Base-by-base conservation (phyloP, 2,888 invertebrate genomes). In the Monochamus alternatus region DNA sequence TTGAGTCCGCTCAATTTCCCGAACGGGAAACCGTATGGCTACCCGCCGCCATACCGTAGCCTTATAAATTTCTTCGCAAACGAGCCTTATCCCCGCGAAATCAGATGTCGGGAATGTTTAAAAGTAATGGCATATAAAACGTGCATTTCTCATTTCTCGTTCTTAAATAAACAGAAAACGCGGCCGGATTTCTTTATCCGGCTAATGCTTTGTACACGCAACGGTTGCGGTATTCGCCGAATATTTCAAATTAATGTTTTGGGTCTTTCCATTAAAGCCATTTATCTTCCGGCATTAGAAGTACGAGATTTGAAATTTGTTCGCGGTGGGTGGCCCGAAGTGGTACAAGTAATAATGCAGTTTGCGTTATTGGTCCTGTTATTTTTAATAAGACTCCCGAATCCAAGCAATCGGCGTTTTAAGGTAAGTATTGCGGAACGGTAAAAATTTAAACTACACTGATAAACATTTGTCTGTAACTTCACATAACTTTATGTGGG, bases 91-190 rank as follows among this genome's bases (percentile, higher is more conserved):
- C 47, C 63, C 47, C 44, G 30, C 14, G 64, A 47, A 64, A 64
- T 64, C 64, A 64, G 64, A 47, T 64, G 64, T 9, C 64, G 22
- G 47, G 31, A 47, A 47, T 47, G n/a, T 47, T 44, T 64, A 67
- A 55, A 67, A 67, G 32, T 67, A 67, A 67, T 55, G 58, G 58
- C 58, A 52, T 55, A 43, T 55, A 67, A 67, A 67, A 67, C 43
- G 55, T 31, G 43, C 51, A 55, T 55, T 67, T 67, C 55, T 67
- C 67, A 67, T 58, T 58, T 67, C 67, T 64, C 44, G 9, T 64
- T 64, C 64, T 64, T 64, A 47, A 64, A 64, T 38, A 64, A 64
- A 64, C 64, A 64, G 64, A 51, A 51, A 64, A 47, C 64, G 10
- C 14, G 30, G 30, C 12, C 14, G 30, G 30, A 47, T 47, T 38